phyloP scores from a whole-genome alignment of 2,888 invertebrate genomes.

The Euplagia quadripunctaria region DNA sequence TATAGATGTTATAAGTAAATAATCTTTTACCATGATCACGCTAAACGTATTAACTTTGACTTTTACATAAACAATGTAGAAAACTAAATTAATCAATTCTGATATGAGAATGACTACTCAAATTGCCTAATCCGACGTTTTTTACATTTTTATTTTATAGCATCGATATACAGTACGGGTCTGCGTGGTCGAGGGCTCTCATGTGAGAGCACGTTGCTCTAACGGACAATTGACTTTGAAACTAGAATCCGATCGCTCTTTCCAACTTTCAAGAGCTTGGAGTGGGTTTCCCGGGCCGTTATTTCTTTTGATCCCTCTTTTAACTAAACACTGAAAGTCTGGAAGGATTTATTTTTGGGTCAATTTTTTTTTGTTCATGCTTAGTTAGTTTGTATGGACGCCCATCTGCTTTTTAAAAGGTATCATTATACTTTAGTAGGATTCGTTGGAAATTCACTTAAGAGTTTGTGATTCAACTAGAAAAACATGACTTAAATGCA shows the following conservation, averaged over 20 bases:
- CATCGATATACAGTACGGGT: conserved; percentile 24
- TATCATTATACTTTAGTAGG: not conserved
- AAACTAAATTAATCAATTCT: not conserved
- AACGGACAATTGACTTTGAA: conserved; percentile 68
- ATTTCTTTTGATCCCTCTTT: conserved; percentile 45
- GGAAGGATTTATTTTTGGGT: conserved; percentile 16
- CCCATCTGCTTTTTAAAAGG: not conserved
- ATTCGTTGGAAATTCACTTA: not conserved
- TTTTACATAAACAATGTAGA: not conserved
- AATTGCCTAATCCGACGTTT: not conserved
- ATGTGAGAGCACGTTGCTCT: conserved; percentile 47
- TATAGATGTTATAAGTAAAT: too few relatives aligned
- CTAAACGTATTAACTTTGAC: too few relatives aligned
- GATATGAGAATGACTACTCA: not conserved
- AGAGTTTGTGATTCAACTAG: not conserved
- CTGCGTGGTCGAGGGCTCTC: conserved; percentile 52
- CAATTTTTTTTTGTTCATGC: not conserved
- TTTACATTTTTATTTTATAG: not conserved
- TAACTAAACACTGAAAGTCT: conserved; percentile 14
- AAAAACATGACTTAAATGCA: too few relatives aligned
- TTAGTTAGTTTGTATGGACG: conserved; percentile 5
- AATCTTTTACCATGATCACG: too few relatives aligned
- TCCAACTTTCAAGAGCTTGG: conserved; percentile 50
- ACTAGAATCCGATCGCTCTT: conserved; percentile 62
- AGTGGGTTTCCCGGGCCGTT: conserved; percentile 46